Conservation (phyloP, 2,113 vertebrate genomes). For the Origma solitaria region DNA sequence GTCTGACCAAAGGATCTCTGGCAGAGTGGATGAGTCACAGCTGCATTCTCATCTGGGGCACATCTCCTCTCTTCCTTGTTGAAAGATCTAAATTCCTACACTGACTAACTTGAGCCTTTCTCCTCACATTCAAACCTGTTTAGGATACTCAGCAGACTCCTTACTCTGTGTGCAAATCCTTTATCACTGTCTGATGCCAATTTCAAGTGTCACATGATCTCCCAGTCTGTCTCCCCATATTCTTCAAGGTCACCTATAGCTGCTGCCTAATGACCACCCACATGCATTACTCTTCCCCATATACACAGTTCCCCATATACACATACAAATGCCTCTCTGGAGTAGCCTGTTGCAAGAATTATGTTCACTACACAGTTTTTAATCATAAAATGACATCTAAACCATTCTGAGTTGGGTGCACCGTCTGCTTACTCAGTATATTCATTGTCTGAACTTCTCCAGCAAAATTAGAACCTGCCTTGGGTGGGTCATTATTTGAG, state of each 20-base stretch:
- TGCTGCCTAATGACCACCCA: neutral
- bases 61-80: neutral
- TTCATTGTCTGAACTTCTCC: neutral
- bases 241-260: neutral
- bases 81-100: neutral
- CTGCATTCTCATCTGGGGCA: neutral
- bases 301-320: neutral
- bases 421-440: neutral
- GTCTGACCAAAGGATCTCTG: neutral
- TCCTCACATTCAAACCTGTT: neutral
- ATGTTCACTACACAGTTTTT: neutral
- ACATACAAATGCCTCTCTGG: neutral
- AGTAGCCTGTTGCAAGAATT: neutral
- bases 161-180: neutral
- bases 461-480: slow-evolving; percentile 2
- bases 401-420: neutral
- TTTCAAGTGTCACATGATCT: neutral
- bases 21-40: neutral
- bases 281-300: neutral
- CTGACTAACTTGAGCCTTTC: neutral
- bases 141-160: neutral
- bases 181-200: neutral
- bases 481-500: neutral
- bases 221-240: neutral
- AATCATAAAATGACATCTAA: slow-evolving; percentile 18